These are phyloP conservation scores for Tragopan temminckii DNA, from an alignment of 2,797 vertebrate species.

Conservation along the genomic window DNA sequence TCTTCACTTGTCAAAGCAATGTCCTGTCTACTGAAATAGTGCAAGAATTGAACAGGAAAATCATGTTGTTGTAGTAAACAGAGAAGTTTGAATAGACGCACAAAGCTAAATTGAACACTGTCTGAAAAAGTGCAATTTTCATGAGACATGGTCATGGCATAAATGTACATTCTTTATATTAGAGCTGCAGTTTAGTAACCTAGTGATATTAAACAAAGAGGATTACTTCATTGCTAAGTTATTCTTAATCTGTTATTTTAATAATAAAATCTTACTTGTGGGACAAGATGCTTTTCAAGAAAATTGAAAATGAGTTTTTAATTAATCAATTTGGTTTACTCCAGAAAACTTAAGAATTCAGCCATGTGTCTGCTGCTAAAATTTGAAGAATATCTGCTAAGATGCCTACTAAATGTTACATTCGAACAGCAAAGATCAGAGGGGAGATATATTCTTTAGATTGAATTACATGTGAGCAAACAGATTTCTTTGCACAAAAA, in stretches of 20 bases:
- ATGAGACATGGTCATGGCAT: fast-evolving
- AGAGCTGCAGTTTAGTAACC: not conserved
- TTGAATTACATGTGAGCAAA: not conserved
- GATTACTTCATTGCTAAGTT: not conserved
- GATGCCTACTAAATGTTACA: not conserved
- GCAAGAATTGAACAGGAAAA: not conserved
- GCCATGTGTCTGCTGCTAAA: not conserved
- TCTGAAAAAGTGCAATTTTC: not conserved
- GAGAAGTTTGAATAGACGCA: not conserved
- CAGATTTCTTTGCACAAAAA: not conserved
- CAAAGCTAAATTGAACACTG: fast-evolving
- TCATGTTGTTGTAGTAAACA: not conserved
- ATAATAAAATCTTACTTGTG: not conserved
- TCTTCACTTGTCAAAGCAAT: not conserved
- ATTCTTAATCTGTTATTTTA: not conserved
- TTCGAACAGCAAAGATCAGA: not conserved
- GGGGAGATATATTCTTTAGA: not conserved
- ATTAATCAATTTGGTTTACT: not conserved
- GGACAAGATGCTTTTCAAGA: not conserved
- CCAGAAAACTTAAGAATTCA: not conserved
- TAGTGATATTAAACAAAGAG: not conserved
- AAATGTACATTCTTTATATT: not conserved
- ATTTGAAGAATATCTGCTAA: not conserved
- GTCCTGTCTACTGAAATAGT: not conserved
- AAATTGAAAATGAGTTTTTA: not conserved